Conservation (phyloP, 2,113 vertebrate species). For the Tachycineta bicolor region DNA sequence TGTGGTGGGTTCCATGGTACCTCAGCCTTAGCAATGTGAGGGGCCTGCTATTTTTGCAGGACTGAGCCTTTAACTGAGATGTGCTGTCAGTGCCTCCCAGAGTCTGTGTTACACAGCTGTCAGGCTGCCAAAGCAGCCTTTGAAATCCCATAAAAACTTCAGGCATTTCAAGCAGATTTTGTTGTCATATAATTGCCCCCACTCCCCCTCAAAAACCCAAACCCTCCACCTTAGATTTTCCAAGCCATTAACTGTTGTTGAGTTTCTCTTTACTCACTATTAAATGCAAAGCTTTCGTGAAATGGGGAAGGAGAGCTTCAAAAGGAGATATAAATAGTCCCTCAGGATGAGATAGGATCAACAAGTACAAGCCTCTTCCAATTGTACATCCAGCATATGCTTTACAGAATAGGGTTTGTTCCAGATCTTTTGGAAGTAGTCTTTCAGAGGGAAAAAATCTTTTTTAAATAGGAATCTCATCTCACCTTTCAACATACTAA, state of each 20-base stretch:
- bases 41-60: neutral
- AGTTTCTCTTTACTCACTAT: neutral
- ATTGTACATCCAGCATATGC: neutral
- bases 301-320: neutral
- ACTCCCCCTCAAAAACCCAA: fast-evolving
- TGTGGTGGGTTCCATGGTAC: neutral
- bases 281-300: neutral
- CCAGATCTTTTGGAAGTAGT: neutral
- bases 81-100: neutral
- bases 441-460: neutral
- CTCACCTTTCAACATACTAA: neutral
- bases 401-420: neutral
- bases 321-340: neutral
- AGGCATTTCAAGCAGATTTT: neutral
- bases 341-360: neutral
- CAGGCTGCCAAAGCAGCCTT: neutral
- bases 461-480: neutral
- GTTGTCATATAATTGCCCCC: neutral
- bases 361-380: neutral
- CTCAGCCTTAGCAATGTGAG: neutral
- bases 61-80: neutral
- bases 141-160: neutral
- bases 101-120: neutral
- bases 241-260: neutral
- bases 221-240: neutral